Percentiles rank a stretch among this genome's conserved stretches.
phyloP scores from a whole-genome alignment of 2,113 vertebrate genomes.

The Xenopus laevis region DNA sequence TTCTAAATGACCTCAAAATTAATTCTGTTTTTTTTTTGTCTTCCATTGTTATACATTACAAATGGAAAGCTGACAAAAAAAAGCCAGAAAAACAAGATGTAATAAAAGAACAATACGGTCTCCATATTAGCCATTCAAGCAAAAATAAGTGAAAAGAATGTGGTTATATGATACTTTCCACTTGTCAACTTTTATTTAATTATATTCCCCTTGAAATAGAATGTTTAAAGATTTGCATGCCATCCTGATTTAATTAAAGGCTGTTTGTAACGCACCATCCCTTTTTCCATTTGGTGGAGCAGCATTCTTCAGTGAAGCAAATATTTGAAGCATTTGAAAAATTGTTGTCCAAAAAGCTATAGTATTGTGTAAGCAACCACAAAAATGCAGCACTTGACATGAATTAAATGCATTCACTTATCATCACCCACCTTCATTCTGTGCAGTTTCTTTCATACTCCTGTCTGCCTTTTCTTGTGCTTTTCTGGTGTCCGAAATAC shows the following conservation, averaged over 20 bases:
- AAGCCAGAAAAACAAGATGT: background rate
- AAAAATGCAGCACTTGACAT: slow-evolving; percentile 26
- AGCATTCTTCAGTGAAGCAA: slow-evolving; percentile 6
- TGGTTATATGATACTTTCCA: background rate
- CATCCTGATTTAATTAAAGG: background rate
- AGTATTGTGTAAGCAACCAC: slow-evolving; percentile 26
- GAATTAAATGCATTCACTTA: background rate
- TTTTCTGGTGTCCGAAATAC: too few relatives aligned
- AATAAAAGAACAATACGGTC: background rate
- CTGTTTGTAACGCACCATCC: background rate
- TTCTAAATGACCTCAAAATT: too few relatives aligned
- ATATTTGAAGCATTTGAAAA: slow-evolving; percentile 26
- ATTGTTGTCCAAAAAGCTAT: slow-evolving; percentile 1
- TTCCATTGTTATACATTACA: too few relatives aligned
- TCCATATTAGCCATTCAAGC: background rate
- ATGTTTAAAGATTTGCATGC: background rate
- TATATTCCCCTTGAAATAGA: background rate
- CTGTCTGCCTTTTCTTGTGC: background rate
- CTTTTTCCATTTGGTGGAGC: slow-evolving; percentile 10
- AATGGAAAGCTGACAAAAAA: background rate
- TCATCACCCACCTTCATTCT: background rate
- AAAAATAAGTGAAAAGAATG: background rate
- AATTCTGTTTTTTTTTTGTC: too few relatives aligned
- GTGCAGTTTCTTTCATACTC: background rate
- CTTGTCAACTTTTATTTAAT: slow-evolving; percentile 12